These are phyloP conservation scores for Drosophila nigricruria DNA, from an alignment of 2,888 invertebrate species.

Conservation along the genomic window DNA sequence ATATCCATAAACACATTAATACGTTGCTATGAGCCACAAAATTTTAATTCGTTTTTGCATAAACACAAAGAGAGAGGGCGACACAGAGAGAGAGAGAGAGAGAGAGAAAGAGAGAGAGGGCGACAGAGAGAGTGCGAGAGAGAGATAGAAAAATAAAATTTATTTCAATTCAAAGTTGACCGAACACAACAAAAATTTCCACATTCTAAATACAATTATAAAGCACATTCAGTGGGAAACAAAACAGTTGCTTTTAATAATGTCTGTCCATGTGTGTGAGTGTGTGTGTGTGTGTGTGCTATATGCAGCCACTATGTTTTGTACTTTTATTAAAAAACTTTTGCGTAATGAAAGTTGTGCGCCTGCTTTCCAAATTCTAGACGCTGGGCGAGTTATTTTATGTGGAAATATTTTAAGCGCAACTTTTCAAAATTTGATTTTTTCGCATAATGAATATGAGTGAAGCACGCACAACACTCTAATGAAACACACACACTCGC, in stretches of 20 bases:
- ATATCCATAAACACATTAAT: constrained; percentile 17
- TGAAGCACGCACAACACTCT: constrained; percentile 14
- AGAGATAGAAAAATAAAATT: constrained; percentile 56
- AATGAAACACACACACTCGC: constrained; percentile 9
- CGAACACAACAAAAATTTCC: constrained; percentile 20
- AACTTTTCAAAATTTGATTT: constrained; percentile 46
- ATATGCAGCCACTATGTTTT: constrained; percentile 64
- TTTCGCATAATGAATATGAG: constrained; percentile 40
- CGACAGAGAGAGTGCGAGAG: not conserved
- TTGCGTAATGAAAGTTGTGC: constrained; percentile 73
- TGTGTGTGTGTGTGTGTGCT: constrained; percentile 15
- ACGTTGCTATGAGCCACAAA: not conserved
- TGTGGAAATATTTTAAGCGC: constrained; percentile 56
- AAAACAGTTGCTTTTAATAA: constrained; percentile 67
- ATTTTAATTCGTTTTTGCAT: constrained; percentile 2
- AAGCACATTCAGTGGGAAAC: constrained; percentile 35
- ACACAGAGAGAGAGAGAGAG: not conserved
- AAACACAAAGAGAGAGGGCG: not conserved
- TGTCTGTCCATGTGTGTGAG: constrained; percentile 23
- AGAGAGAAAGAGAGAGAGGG: not conserved
- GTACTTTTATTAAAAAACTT: constrained; percentile 78
- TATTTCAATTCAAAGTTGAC: constrained; percentile 55
- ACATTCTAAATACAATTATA: constrained; percentile 49
- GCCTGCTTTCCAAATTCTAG: constrained; percentile 66
- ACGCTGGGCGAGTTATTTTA: constrained; percentile 57